Base-by-base conservation (phyloP, 1,140 invertebrate genomes). In the Eumaeus atala region DNA sequence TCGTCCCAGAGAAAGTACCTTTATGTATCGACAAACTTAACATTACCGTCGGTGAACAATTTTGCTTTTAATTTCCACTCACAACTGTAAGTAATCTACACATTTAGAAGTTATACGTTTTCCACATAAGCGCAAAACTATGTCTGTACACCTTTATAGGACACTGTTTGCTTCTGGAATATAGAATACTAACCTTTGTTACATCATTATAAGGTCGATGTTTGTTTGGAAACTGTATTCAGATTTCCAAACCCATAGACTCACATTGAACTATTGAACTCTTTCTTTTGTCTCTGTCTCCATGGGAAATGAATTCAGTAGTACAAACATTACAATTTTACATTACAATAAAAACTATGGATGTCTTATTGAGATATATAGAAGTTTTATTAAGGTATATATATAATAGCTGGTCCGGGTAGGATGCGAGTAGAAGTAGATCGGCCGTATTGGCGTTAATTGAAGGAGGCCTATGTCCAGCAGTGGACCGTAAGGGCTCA, bases 1-100 rank as follows among this genome's bases (percentile, higher is more conserved):
- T 78, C 70, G 77, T 70, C 64, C 58, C 69, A 70, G 77, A 77
- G 77, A 81, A 81, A 81, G 77, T 75, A 58, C 55, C 51, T 66
- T 62, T 50, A 47, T 63, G 40, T 52, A 54, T 63, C 67, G 58
- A 62, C 66, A 64, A 66, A 61, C 54, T 66, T 64, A 64, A 17
- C 38, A 63, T 58, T 60, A 48, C 57, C 1, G 58, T 59, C 58
- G 40, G 8, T 49, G 17, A 59, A 52, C 55, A 37, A 35, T 36
- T 12, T 50, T 42, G 50, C 33, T 55, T 61, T 53, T 44, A 61
- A 59, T 51, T 58, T 40, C 38, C 33, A 34, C 38, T 48, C 58
- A 54, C 54, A 52, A 44, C 37, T 33, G 9, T 14, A 59, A 36
- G 44, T 8, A 37, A 36, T 37, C 54, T 51, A 47, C 40, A 50